Percentiles rank a stretch among this genome's conserved stretches.
phyloP scores from a whole-genome alignment of 2,113 vertebrate genomes.

The Hippocampus barbouri region DNA sequence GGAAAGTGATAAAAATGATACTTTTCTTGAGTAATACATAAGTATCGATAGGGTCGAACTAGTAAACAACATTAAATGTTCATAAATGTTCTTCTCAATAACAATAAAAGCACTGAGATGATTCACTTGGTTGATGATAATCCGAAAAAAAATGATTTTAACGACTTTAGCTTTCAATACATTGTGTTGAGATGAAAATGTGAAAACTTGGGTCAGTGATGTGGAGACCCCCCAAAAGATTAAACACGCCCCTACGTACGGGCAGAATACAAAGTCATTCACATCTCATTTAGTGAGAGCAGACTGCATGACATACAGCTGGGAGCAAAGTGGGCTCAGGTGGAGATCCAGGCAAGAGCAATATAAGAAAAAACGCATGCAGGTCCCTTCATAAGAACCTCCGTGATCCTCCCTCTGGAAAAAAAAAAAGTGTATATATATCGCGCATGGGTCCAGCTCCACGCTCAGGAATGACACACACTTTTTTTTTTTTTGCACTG shows the following conservation, averaged over 20 bases:
- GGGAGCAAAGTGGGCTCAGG: constrained; percentile 24
- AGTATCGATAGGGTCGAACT: too few relatives aligned
- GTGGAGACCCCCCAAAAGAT: background rate
- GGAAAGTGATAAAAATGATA: too few relatives aligned
- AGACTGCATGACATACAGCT: background rate
- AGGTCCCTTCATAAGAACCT: constrained; percentile 20
- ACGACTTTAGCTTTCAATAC: too few relatives aligned
- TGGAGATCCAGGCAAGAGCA: constrained; percentile 20
- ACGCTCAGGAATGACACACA: background rate
- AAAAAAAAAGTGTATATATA: background rate
- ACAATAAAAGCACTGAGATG: too few relatives aligned
- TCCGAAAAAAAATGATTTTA: too few relatives aligned
- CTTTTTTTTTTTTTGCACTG: background rate
- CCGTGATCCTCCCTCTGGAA: constrained; percentile 7
- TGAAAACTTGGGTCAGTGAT: background rate
- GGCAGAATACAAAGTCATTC: background rate
- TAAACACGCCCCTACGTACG: background rate
- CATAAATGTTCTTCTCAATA: too few relatives aligned
- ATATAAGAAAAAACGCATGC: constrained; percentile 10
- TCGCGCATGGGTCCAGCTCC: background rate
- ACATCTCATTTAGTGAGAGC: background rate
- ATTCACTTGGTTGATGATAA: too few relatives aligned
- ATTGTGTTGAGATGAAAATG: background rate
- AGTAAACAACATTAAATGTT: too few relatives aligned
- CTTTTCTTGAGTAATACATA: too few relatives aligned